phyloP scores from a whole-genome alignment of 2,113 vertebrate genomes.

The Onychostoma macrolepis region DNA sequence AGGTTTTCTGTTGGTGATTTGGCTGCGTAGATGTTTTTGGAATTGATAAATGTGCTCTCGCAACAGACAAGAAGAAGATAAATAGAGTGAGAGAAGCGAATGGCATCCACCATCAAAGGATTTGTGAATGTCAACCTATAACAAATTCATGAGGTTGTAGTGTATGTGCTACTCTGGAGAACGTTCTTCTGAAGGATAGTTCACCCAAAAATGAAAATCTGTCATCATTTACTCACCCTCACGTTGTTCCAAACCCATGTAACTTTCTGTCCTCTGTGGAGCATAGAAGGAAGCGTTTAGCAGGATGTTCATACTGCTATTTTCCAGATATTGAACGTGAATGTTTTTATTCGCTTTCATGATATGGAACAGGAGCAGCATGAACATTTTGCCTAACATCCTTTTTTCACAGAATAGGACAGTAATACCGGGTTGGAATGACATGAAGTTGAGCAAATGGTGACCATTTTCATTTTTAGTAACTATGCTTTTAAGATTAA shows the following conservation, averaged over 20 bases:
- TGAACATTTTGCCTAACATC: neutral
- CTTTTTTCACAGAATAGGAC: neutral
- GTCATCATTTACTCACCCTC: conserved; percentile 4
- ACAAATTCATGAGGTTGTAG: neutral
- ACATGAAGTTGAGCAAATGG: neutral
- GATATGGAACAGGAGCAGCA: neutral
- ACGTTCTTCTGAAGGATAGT: neutral
- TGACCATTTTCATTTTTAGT: neutral
- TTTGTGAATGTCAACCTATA: neutral
- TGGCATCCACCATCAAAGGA: neutral
- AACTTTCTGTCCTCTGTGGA: neutral
- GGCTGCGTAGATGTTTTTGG: neutral
- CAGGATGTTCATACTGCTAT: conserved; percentile 9
- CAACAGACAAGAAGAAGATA: conserved; percentile 23
- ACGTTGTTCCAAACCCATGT: neutral
- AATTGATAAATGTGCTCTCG: neutral
- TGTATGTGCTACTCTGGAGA: neutral
- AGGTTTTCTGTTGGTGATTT: neutral
- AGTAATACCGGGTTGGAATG: neutral
- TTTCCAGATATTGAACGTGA: neutral
- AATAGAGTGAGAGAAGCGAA: neutral
- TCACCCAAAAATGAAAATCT: neutral
- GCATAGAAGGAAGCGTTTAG: neutral
- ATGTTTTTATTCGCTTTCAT: neutral
- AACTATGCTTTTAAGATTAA: neutral